Evolutionary conservation across 1,140 invertebrate species (phyloP).

Genomic region (Lucilia sericata): DNA sequence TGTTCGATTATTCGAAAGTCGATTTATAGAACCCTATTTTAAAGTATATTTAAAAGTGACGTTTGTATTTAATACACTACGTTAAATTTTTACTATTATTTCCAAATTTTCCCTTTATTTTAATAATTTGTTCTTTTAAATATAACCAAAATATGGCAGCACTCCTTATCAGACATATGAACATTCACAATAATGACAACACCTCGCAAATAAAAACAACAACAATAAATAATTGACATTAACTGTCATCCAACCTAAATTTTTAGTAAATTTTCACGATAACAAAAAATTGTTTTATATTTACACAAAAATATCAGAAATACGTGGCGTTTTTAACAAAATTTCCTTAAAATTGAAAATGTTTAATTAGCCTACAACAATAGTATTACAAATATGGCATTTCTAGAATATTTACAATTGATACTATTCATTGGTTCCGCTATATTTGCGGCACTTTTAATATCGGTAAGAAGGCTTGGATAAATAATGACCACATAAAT

Average conservation of each 20-base stretch:
- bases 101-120: no score
- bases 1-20: no score
- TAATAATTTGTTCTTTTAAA: background rate
- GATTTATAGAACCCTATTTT: no score
- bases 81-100: no score
- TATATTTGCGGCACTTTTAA: conserved; percentile 36
- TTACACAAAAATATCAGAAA: background rate
- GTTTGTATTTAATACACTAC: no score
- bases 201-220: no score
- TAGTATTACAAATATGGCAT: conserved; percentile 34
- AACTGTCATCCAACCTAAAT: background rate
- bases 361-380: background rate
- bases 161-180: no score
- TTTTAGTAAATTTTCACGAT: background rate
- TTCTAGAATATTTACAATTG: conserved; percentile 42
- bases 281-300: background rate
- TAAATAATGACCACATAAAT: background rate
- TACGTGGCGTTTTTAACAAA: conserved; percentile 39
- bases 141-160: background rate
- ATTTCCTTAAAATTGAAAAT: background rate
- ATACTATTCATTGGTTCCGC: conserved; percentile 49
- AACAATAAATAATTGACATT: no score
- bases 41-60: no score
- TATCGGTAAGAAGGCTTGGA: conserved; percentile 42
- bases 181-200: no score